Conservation (phyloP, 2,113 vertebrate species). For the Vulpes vulpes region DNA sequence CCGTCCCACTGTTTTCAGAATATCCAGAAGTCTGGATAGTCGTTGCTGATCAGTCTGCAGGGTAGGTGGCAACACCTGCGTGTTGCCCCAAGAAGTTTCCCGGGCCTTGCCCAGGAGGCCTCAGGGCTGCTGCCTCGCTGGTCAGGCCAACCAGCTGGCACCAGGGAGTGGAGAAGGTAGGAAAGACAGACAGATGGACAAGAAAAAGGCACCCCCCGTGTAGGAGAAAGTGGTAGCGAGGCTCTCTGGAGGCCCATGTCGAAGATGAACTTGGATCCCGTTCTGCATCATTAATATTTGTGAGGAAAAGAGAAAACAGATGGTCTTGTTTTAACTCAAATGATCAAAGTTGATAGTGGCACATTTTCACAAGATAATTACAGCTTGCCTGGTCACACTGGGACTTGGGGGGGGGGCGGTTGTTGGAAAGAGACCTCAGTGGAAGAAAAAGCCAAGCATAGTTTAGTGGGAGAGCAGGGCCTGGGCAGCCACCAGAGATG, state of each 20-base stretch:
- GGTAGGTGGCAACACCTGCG: accelerated
- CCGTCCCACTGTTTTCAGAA: background rate
- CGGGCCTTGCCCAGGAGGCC: background rate
- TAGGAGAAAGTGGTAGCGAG: background rate
- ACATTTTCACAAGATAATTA: background rate
- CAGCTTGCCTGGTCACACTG: background rate
- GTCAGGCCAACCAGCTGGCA: accelerated
- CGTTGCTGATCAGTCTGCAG: background rate
- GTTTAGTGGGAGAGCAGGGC: background rate
- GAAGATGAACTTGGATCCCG: background rate
- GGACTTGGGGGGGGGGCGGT: accelerated
- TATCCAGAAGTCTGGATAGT: background rate
- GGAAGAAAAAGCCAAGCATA: background rate
- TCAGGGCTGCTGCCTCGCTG: accelerated
- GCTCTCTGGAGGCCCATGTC: background rate
- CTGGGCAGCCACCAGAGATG: no score
- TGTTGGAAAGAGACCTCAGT: accelerated
- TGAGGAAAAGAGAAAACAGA: background rate
- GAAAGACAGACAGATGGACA: background rate
- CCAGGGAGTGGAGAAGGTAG: background rate
- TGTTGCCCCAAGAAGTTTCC: background rate
- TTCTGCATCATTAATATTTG: background rate
- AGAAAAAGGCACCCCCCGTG: background rate
- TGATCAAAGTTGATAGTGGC: background rate
- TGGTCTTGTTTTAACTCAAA: background rate